Conservation (phyloP, 1,140 invertebrate species). For the Campoletis sonorensis region DNA sequence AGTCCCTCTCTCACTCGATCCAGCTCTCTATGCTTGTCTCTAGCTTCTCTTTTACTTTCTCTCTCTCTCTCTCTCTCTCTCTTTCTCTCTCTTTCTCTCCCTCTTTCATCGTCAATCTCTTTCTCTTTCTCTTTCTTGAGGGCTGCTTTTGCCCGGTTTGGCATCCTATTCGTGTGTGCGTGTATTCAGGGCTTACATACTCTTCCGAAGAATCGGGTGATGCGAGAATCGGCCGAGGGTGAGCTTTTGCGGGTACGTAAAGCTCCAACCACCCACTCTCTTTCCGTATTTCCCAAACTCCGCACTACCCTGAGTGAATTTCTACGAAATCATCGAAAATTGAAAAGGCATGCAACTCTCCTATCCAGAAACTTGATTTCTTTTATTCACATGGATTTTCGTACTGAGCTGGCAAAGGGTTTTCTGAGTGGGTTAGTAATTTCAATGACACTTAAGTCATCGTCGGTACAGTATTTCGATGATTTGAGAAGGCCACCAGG, state of each 20-base stretch:
- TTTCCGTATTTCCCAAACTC: constrained; percentile 36
- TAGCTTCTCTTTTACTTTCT: not conserved
- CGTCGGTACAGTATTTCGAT: too few relatives aligned
- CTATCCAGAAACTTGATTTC: constrained; percentile 41
- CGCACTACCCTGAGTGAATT: constrained; percentile 72
- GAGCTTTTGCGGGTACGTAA: constrained; percentile 41
- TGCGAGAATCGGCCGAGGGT: constrained; percentile 8
- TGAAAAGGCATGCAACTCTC: constrained; percentile 71
- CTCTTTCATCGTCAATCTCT: constrained; percentile 26
- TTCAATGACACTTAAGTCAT: too few relatives aligned
- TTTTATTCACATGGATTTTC: not conserved
- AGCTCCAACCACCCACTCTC: constrained; percentile 51
- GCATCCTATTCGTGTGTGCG: constrained; percentile 32
- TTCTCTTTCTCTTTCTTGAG: constrained; percentile 24
- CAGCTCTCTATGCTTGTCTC: not conserved
- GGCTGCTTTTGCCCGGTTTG: constrained; percentile 37
- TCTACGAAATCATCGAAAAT: constrained; percentile 76
- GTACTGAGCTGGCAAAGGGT: not conserved
- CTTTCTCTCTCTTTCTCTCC: constrained; percentile 32
- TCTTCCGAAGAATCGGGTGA: constrained; percentile 39
- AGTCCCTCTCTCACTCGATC: constrained; percentile 47
- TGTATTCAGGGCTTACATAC: constrained; percentile 38
- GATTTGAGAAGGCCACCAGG: too few relatives aligned
- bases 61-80: constrained; percentile 36
- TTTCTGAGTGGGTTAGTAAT: not conserved